Evolutionary conservation across 2,113 vertebrate genomes (phyloP).

Genomic region (Salvelinus sp.): DNA sequence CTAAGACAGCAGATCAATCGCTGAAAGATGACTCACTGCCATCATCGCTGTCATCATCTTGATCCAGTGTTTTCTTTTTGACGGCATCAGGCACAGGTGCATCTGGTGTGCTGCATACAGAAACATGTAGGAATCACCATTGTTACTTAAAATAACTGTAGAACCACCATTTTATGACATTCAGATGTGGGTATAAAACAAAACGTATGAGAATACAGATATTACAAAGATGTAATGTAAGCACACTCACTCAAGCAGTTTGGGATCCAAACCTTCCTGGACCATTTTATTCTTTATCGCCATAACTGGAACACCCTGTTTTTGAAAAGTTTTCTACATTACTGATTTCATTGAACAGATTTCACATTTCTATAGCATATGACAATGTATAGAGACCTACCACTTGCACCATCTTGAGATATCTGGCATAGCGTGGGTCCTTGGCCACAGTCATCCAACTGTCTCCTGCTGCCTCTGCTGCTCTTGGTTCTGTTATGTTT

Average conservation of each 20-base stretch:
- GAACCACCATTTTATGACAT: too few species aligned
- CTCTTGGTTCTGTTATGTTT: constrained; percentile 43
- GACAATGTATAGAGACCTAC: constrained; percentile 71
- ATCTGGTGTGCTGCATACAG: constrained; percentile 81
- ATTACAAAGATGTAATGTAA: neutral
- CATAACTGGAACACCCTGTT: constrained; percentile 94
- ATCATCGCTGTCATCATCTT: constrained; percentile 79
- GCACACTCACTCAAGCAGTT: constrained; percentile 89
- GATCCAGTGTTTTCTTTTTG: constrained; percentile 60
- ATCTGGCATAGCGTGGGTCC: constrained; percentile 93
- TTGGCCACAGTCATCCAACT: constrained; percentile 88
- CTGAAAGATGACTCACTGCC: constrained; percentile 96
- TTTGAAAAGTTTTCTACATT: neutral
- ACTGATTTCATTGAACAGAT: too few species aligned
- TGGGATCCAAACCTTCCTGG: constrained; percentile 89
- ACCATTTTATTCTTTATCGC: constrained; percentile 98
- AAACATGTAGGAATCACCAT: neutral
- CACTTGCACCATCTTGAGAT: constrained; percentile 99
- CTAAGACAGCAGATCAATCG: constrained; percentile 72
- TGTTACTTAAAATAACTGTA: too few species aligned
- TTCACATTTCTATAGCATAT: too few species aligned
- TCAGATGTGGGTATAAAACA: too few species aligned
- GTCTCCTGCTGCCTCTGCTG: constrained; percentile 67
- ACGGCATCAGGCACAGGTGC: constrained; percentile 82
- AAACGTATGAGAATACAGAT: too few species aligned